Evolutionary conservation across 2,797 vertebrate species (phyloP).

Genomic region (Syndactyla subalaris): DNA sequence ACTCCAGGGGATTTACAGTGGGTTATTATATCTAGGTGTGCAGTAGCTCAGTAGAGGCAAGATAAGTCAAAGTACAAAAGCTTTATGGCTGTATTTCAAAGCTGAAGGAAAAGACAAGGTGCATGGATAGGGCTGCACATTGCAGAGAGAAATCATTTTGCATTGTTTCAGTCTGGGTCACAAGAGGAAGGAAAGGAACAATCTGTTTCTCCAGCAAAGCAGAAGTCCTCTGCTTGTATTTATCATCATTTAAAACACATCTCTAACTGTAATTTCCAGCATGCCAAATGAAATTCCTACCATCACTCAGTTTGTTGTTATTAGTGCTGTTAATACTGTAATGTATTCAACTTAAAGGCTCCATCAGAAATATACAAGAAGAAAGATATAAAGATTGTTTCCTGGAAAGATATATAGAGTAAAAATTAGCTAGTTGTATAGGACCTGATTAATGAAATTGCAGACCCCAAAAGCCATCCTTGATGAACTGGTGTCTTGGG

Average conservation of each 20-base stretch:
- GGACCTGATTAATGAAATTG: neutral
- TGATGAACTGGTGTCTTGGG: neutral
- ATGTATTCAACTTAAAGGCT: constrained; percentile 5
- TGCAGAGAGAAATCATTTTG: neutral
- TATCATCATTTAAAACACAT: constrained; percentile 15
- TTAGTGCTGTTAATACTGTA: constrained; percentile 24
- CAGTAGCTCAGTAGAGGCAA: neutral
- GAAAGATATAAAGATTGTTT: neutral
- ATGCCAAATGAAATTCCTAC: constrained; percentile 27
- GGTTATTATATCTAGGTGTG: neutral
- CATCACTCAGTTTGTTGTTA: neutral
- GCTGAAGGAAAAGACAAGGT: neutral
- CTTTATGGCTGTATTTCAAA: neutral
- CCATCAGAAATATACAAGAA: neutral
- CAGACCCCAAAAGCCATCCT: neutral
- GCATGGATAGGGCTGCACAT: neutral
- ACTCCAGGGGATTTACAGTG: neutral
- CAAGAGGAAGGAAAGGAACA: neutral
- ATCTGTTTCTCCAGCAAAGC: neutral
- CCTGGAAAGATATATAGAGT: neutral
- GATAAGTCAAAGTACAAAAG: neutral
- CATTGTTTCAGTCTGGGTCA: neutral
- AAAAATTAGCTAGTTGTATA: neutral
- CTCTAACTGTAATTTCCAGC: neutral
- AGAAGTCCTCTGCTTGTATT: constrained; percentile 15